phyloP scores from a whole-genome alignment of 2,888 invertebrate genomes.

The Ormyrus pomaceus region DNA sequence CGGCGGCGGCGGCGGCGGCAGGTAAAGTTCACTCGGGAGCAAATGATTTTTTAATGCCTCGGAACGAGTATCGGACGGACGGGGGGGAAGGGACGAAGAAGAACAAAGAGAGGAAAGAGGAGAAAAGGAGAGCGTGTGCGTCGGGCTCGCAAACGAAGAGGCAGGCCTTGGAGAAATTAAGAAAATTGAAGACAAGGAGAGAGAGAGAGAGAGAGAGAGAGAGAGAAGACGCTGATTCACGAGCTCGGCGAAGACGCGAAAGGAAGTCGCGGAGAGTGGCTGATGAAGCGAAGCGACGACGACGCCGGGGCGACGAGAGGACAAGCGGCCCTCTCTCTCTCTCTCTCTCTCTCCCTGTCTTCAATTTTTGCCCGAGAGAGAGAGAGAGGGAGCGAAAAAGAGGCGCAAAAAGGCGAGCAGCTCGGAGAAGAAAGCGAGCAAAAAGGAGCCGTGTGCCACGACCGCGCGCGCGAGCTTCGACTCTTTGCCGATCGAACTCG shows the following conservation, averaged over 20 bases:
- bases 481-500: constrained; percentile 14
- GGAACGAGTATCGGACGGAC: neutral
- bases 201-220: constrained; percentile 17
- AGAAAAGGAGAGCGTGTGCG: constrained; percentile 4
- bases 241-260: constrained; percentile 38
- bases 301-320: constrained; percentile 21
- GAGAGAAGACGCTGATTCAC: constrained; percentile 49
- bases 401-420: constrained; percentile 5
- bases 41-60: neutral
- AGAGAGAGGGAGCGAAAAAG: constrained; percentile 34
- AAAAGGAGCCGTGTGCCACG: neutral
- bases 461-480: constrained; percentile 18
- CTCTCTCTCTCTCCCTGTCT: no score
- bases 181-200: constrained; percentile 48
- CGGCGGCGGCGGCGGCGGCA: no score
- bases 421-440: neutral
- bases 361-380: neutral
- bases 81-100: neutral
- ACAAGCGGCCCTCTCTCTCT: constrained; percentile 14
- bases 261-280: constrained; percentile 44
- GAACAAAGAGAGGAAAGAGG: constrained; percentile 41
- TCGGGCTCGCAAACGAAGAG: constrained; percentile 38
- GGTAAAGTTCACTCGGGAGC: no score
- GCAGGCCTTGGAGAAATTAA: constrained; percentile 50
- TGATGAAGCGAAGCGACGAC: constrained; percentile 54